These are phyloP conservation scores for Scortum barcoo DNA, from an alignment of 2,113 vertebrate genomes.

Conservation along the genomic window DNA sequence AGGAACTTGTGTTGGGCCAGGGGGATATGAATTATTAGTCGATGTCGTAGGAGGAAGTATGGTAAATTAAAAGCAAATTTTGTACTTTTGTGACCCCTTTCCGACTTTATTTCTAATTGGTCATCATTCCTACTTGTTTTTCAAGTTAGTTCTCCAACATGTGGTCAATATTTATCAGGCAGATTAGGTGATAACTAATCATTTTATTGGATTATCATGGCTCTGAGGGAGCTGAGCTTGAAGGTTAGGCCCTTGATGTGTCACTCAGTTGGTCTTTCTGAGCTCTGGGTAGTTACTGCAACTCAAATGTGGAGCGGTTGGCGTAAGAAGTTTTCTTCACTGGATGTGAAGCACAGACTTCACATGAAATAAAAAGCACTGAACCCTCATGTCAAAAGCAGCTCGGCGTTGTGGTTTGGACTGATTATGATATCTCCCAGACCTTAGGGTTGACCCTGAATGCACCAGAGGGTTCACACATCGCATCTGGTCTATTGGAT, in stretches of 20 bases:
- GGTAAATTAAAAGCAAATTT: not conserved
- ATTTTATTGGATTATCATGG: not conserved
- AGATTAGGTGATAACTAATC: not conserved
- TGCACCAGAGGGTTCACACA: slow-evolving; percentile 4
- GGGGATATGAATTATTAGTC: not conserved
- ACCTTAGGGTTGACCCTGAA: slow-evolving; percentile 10
- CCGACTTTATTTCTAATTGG: not conserved
- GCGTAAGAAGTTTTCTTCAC: not conserved
- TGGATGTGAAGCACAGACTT: not conserved
- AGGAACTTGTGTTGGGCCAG: not conserved
- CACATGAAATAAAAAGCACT: not conserved
- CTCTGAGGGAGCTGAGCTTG: not conserved
- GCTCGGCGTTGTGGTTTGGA: not conserved
- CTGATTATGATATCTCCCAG: not conserved
- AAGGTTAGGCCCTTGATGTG: not conserved
- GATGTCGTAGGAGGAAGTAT: not conserved
- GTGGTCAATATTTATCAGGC: not conserved
- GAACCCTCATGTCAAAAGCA: not conserved
- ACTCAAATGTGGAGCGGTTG: not conserved
- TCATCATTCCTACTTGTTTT: not conserved
- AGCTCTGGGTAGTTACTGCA: not conserved
- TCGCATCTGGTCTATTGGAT: not conserved
- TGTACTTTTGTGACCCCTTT: not conserved
- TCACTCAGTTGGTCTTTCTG: not conserved
- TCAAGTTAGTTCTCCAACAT: not conserved